Evolutionary conservation across 2,797 vertebrate species (phyloP).

Genomic region (Smutsia gigantea): DNA sequence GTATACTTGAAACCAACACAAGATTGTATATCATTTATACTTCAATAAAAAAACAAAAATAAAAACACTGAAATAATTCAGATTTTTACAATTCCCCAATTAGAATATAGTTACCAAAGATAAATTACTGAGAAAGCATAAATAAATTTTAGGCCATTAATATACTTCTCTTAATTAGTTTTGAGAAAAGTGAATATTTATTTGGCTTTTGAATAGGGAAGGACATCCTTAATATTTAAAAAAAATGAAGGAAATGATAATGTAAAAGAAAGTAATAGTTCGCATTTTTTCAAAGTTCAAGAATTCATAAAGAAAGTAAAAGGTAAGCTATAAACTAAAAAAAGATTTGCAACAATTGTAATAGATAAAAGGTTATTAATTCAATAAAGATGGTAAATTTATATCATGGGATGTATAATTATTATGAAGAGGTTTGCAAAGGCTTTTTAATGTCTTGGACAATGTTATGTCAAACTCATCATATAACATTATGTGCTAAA

Average conservation of each 20-base stretch:
- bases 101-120: slow-evolving; percentile 3
- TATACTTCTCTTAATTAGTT: slow-evolving; percentile 25
- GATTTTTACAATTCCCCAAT: background rate
- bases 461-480: slow-evolving; percentile 36
- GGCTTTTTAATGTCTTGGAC: slow-evolving; percentile 1
- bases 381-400: background rate
- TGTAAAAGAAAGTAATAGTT: slow-evolving; percentile 40
- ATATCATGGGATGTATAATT: background rate
- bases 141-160: background rate
- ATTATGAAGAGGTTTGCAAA: slow-evolving; percentile 26
- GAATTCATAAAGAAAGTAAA: slow-evolving; percentile 46
- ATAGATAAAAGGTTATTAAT: slow-evolving; percentile 6
- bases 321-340: slow-evolving; percentile 9
- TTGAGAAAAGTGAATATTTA: slow-evolving; percentile 19
- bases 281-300: background rate
- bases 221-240: background rate
- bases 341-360: background rate
- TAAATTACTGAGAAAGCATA: background rate
- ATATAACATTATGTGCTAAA: slow-evolving; percentile 38
- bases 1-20: too few species aligned
- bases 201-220: slow-evolving; percentile 31
- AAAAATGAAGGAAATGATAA: background rate
- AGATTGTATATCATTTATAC: too few species aligned
- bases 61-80: background rate
- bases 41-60: too few species aligned